phyloP scores from a whole-genome alignment of 2,113 vertebrate genomes.

The Corythornis madagascariensis region DNA sequence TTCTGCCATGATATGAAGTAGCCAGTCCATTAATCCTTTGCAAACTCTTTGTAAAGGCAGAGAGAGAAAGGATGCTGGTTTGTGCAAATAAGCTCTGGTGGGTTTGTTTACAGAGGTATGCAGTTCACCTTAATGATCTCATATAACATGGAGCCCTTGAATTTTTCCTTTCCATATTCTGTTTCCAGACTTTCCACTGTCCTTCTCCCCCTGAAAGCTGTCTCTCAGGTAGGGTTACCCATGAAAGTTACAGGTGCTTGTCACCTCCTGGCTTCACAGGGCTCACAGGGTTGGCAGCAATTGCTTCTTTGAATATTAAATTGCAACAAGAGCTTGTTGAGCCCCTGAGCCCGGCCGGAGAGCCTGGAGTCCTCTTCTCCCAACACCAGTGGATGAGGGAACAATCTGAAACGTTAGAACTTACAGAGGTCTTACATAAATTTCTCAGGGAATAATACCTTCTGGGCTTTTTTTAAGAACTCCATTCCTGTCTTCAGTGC shows the following conservation, averaged over 20 bases:
- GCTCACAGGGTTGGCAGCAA: background rate
- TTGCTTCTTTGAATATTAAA: background rate
- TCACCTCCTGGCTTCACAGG: background rate
- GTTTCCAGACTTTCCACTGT: slow-evolving; percentile 46
- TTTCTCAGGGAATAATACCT: background rate
- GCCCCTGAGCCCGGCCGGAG: background rate
- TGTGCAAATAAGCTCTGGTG: background rate
- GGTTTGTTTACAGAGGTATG: background rate
- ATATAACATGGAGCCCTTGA: background rate
- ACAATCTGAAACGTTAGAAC: background rate
- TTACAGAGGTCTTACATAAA: background rate
- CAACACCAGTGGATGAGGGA: rapidly evolving
- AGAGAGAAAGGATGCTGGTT: background rate
- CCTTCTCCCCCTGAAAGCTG: background rate
- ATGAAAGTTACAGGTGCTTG: background rate
- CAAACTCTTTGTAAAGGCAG: background rate
- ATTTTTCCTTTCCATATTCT: slow-evolving; percentile 13
- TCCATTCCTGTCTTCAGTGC: background rate
- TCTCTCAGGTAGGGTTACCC: slow-evolving; percentile 24
- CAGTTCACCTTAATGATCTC: background rate
- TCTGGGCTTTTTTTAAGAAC: background rate
- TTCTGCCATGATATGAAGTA: background rate
- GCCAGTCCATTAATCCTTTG: background rate
- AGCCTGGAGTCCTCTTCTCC: background rate
- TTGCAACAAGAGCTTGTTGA: background rate